Percentiles rank a stretch among this genome's conserved stretches.
Conservation (phyloP, 2,797 vertebrate genomes). For the Neomorphus geoffroyi region DNA sequence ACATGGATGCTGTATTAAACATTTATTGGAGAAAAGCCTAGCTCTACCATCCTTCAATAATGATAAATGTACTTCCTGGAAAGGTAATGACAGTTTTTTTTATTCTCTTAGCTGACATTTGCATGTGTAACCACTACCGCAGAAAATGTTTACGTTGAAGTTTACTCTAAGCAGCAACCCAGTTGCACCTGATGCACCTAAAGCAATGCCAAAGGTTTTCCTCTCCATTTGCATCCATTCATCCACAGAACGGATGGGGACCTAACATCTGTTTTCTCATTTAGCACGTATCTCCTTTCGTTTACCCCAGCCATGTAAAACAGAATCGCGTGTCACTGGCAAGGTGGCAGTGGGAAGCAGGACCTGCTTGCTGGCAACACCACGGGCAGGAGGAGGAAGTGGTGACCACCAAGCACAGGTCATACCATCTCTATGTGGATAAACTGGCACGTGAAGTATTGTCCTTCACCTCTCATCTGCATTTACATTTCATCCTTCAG, state of each 20-base stretch:
- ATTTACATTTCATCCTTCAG: not conserved
- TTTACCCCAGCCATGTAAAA: not conserved
- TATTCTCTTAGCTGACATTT: not conserved
- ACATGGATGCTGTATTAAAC: not conserved
- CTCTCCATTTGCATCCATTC: not conserved
- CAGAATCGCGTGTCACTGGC: not conserved
- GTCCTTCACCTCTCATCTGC: not conserved
- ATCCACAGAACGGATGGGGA: not conserved
- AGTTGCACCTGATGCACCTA: not conserved
- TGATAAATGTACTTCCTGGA: not conserved
- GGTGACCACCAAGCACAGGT: not conserved
- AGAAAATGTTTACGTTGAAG: not conserved
- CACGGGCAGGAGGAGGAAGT: not conserved
- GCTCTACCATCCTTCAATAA: not conserved
- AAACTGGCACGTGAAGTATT: not conserved
- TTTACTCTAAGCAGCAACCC: not conserved
- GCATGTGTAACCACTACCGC: not conserved
- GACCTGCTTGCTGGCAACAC: not conserved
- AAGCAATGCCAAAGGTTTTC: not conserved
- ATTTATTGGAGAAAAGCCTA: not conserved
- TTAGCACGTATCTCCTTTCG: rapidly evolving
- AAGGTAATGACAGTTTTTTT: not conserved
- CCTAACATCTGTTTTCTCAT: not conserved
- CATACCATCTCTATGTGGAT: not conserved
- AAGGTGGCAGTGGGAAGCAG: not conserved